These are phyloP conservation scores for Cerastis rubricosa DNA, from an alignment of 2,888 invertebrate genomes.

Conservation along the genomic window DNA sequence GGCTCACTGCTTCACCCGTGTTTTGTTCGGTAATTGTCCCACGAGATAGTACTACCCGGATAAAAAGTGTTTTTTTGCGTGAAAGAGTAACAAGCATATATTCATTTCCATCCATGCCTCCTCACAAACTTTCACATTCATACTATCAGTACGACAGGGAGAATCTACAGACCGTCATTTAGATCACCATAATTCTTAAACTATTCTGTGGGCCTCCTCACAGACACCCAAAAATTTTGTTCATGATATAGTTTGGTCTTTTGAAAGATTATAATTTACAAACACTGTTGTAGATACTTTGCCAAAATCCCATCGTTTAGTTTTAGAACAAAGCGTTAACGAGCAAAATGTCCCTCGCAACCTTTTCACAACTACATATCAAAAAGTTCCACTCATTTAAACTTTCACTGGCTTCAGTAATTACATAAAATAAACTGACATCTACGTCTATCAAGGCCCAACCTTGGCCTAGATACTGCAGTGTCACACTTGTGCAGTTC, in stretches of 20 bases:
- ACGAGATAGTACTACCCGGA: too few relatives aligned
- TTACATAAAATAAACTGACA: conserved; percentile 46
- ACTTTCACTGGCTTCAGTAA: conserved; percentile 46
- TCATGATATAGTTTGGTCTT: too few relatives aligned
- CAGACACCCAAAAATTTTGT: too few relatives aligned
- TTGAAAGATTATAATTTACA: too few relatives aligned
- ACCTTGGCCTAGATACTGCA: conserved; percentile 40
- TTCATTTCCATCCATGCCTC: too few relatives aligned
- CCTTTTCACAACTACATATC: neutral
- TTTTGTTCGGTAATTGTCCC: too few relatives aligned
- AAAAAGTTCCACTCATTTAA: conserved; percentile 16
- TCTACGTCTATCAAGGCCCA: conserved; percentile 28
- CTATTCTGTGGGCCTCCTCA: too few relatives aligned
- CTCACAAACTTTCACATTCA: too few relatives aligned
- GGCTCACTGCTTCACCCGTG: too few relatives aligned
- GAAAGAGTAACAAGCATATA: too few relatives aligned
- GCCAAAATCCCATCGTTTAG: neutral
- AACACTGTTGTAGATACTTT: neutral
- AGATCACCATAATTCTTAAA: neutral
- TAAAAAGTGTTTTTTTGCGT: too few relatives aligned
- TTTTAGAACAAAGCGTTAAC: neutral
- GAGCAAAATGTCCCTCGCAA: neutral
- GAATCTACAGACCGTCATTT: neutral
- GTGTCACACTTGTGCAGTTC: conserved; percentile 38
- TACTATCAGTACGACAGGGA: too few relatives aligned